A percentile compares a stretch with the other conserved stretches of the same genome.
These are phyloP conservation scores for Oasisia sp. DNA, from an alignment of 2,888 invertebrate genomes.

Conservation along the genomic window DNA sequence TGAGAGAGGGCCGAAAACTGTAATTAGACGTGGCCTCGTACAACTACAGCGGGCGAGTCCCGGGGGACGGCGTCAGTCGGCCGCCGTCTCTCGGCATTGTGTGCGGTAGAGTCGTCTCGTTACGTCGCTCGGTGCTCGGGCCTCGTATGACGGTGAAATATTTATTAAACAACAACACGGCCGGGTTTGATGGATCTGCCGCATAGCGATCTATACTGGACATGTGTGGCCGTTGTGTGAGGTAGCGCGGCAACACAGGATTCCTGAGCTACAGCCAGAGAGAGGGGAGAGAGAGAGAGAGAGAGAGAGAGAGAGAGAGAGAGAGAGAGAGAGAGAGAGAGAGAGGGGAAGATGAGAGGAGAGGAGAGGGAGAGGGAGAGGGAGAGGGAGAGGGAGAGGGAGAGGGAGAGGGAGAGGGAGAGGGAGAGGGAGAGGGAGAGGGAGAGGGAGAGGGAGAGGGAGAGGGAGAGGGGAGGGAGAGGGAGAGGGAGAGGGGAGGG, in stretches of 20 bases:
- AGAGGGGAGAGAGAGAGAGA: too few relatives aligned
- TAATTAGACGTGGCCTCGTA: not conserved
- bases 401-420: too few relatives aligned
- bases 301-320: too few relatives aligned
- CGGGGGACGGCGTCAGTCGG: not conserved
- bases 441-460: too few relatives aligned
- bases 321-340: too few relatives aligned
- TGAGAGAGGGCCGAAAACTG: not conserved
- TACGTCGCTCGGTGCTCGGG: not conserved
- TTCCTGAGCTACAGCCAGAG: not conserved
- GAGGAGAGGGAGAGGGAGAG: too few relatives aligned
- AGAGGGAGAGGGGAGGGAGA: too few relatives aligned
- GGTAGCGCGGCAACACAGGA: not conserved
- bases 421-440: too few relatives aligned
- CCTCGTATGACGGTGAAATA: not conserved
- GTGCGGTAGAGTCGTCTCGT: not conserved
- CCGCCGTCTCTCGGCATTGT: not conserved
- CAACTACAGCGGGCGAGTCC: not conserved
- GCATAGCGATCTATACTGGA: not conserved
- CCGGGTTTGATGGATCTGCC: not conserved
- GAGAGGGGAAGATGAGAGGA: too few relatives aligned
- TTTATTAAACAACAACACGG: conserved; percentile 1
- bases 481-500: too few relatives aligned
- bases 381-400: too few relatives aligned
- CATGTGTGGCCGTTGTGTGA: not conserved